phyloP scores from a whole-genome alignment of 2,888 invertebrate genomes.

The Xylota sylvarum region DNA sequence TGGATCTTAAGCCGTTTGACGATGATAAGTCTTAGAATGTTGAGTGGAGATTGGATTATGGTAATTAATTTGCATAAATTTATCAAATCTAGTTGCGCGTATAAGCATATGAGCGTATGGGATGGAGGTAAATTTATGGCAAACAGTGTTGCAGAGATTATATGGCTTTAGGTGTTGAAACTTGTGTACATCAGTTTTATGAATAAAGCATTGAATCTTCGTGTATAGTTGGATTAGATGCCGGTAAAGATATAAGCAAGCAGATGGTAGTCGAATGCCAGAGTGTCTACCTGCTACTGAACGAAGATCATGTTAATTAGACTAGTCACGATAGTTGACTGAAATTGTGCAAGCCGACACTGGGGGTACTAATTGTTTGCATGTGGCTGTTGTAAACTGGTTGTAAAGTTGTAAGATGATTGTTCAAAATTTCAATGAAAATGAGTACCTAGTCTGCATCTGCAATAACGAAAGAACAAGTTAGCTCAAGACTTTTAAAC shows the following conservation, averaged over 20 bases:
- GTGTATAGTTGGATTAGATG: too few relatives aligned
- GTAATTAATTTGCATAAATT: slow-evolving; percentile 62
- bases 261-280: not conserved
- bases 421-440: too few relatives aligned
- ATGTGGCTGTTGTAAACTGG: not conserved
- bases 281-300: not conserved
- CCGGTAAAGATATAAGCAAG: not conserved
- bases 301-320: not conserved
- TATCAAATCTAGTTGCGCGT: slow-evolving; percentile 7
- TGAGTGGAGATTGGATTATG: slow-evolving; percentile 48
- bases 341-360: slow-evolving; percentile 1
- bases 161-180: slow-evolving; percentile 36
- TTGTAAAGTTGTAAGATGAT: not conserved
- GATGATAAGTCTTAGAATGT: slow-evolving; percentile 45
- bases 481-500: too few relatives aligned
- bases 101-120: too few relatives aligned
- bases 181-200: slow-evolving; percentile 35
- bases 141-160: slow-evolving; percentile 21
- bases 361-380: not conserved
- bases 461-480: too few relatives aligned
- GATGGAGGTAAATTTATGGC: not conserved
- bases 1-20: slow-evolving; percentile 44
- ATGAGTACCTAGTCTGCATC: too few relatives aligned
- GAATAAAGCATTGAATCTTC: not conserved
- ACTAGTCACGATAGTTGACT: slow-evolving; percentile 3